Conservation (phyloP, 2,888 invertebrate genomes). For the Ischnura elegans region DNA sequence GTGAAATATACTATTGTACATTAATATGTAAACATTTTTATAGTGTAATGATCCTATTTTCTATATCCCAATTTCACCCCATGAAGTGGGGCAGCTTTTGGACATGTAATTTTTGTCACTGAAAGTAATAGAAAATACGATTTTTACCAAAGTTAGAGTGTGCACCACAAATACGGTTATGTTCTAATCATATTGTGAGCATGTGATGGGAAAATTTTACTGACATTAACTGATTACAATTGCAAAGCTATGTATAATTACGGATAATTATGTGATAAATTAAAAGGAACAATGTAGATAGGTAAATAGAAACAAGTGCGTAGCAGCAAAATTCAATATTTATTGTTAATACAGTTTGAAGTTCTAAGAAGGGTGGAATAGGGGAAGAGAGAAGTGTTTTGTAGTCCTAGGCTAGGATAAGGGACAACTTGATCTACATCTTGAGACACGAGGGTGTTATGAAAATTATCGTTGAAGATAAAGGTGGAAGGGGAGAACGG, state of each 20-base stretch:
- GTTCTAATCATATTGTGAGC: background rate
- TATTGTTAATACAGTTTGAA: background rate
- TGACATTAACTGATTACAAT: background rate
- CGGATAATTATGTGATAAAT: background rate
- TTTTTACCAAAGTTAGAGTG: background rate
- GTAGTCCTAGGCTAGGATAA: too few relatives aligned
- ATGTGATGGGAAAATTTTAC: slow-evolving; percentile 11
- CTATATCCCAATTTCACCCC: slow-evolving; percentile 17
- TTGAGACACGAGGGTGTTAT: too few relatives aligned
- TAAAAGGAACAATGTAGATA: background rate
- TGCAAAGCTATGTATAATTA: background rate
- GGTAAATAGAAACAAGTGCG: slow-evolving; percentile 10
- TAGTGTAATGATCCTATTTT: background rate
- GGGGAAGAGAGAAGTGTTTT: too few relatives aligned
- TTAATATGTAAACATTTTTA: background rate
- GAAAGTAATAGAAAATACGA: background rate
- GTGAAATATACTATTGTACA: background rate
- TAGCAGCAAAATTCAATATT: background rate
- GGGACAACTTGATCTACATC: too few relatives aligned
- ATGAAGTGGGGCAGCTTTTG: background rate
- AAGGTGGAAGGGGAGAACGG: too few relatives aligned
- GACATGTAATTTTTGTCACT: background rate
- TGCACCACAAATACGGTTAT: background rate
- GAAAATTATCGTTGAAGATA: too few relatives aligned
- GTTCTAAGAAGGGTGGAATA: too few relatives aligned